Conservation (phyloP, 2,797 vertebrate genomes). For the Rhincodon typus region DNA sequence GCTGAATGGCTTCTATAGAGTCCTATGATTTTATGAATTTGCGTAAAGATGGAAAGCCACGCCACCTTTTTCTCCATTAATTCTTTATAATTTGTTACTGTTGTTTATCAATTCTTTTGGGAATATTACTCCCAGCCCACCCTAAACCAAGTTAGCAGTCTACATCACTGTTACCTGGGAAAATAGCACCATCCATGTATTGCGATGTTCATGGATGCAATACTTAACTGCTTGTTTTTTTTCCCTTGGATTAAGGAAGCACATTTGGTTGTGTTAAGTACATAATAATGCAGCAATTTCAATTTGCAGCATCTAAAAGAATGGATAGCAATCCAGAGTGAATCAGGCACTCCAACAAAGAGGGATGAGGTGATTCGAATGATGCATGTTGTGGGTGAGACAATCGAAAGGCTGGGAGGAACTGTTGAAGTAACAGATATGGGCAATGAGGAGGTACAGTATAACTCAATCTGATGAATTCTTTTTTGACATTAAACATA, state of each 20-base stretch:
- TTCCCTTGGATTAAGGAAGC: background rate
- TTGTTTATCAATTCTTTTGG: background rate
- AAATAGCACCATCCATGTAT: background rate
- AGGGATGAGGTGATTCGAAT: conserved; percentile 53
- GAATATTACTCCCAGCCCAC: background rate
- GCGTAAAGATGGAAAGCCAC: background rate
- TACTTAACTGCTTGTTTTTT: background rate
- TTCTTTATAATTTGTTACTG: background rate
- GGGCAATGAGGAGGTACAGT: conserved; percentile 54
- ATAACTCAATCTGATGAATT: background rate
- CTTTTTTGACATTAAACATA: background rate
- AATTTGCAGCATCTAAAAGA: conserved; percentile 52
- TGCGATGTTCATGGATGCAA: background rate
- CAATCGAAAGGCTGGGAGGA: conserved; percentile 54
- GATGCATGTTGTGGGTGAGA: conserved; percentile 47
- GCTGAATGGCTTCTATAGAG: background rate
- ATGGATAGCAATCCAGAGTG: conserved; percentile 61
- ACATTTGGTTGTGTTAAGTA: background rate
- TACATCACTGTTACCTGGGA: background rate
- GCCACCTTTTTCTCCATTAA: background rate
- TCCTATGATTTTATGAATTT: background rate
- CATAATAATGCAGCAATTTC: background rate
- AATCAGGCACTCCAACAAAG: conserved; percentile 55
- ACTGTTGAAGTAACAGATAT: conserved; percentile 46
- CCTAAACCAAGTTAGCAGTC: background rate